Conservation (phyloP, 2,113 vertebrate species). For the Galbula dea region DNA sequence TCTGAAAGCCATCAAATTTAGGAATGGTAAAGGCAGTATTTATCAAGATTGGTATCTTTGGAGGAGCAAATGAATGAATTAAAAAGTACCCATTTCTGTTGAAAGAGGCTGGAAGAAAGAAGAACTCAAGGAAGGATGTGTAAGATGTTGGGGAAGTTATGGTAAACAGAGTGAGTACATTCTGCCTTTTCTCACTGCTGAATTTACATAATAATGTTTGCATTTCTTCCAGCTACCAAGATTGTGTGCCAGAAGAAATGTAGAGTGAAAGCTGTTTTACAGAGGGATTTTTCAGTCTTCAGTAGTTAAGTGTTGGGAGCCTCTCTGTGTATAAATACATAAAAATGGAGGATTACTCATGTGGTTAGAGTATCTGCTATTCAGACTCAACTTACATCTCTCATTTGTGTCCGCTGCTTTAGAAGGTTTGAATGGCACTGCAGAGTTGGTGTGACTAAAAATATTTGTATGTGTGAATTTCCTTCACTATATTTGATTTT, state of each 20-base stretch:
- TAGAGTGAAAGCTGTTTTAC: neutral
- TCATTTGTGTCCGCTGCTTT: neutral
- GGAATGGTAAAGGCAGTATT: neutral
- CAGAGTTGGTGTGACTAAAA: neutral
- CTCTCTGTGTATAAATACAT: neutral
- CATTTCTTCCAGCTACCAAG: neutral
- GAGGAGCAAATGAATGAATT: neutral
- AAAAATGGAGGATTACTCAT: conserved; percentile 11
- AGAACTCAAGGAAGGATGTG: neutral
- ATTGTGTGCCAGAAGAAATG: neutral
- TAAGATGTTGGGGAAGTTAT: neutral
- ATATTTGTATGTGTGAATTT: neutral
- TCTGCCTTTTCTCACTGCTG: neutral
- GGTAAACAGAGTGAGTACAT: neutral
- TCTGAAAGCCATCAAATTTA: neutral
- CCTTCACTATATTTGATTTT: neutral
- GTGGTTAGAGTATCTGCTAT: neutral
- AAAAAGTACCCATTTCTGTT: neutral
- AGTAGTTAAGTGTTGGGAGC: neutral
- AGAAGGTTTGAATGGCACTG: neutral
- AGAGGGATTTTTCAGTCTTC: neutral
- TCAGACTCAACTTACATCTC: neutral
- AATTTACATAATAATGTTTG: neutral
- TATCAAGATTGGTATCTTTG: neutral
- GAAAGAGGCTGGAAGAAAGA: neutral